A percentile compares a stretch with the other conserved stretches of the same genome.
Conservation (phyloP, 2,888 invertebrate genomes). For the Uropetala carovei region DNA sequence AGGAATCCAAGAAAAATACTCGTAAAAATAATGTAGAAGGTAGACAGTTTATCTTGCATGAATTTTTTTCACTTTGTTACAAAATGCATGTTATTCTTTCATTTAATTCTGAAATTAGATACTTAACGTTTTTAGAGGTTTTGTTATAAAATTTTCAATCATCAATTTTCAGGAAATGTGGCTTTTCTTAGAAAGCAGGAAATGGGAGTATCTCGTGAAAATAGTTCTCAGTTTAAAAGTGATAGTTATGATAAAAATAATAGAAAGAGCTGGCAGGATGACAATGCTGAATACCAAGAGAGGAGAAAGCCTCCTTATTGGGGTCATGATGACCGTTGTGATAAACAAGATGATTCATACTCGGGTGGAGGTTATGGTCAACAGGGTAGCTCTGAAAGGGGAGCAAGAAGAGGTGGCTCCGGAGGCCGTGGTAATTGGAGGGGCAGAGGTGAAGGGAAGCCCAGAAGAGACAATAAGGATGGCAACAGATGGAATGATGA, state of each 20-base stretch:
- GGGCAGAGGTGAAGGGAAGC: neutral
- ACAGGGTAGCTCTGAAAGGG: neutral
- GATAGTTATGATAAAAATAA: neutral
- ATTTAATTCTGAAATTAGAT: neutral
- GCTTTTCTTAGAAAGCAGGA: neutral
- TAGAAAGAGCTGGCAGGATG: neutral
- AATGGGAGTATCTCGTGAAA: neutral
- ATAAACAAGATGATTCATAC: neutral
- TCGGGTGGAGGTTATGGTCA: neutral
- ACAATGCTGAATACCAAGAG: neutral
- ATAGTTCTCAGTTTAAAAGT: neutral
- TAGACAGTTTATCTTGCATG: neutral
- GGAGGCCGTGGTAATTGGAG: conserved; percentile 38
- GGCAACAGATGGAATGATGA: conserved; percentile 42
- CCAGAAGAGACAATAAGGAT: neutral
- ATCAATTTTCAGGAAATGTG: neutral
- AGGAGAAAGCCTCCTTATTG: conserved; percentile 40
- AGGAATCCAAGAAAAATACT: neutral
- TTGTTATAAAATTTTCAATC: neutral
- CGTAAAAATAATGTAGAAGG: neutral
- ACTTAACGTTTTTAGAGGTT: neutral
- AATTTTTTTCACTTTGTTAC: neutral
- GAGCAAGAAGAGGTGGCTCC: neutral
- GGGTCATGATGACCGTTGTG: conserved; percentile 59
- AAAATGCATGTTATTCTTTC: neutral